phyloP scores from a whole-genome alignment of 2,113 vertebrate genomes.

The Lycocorax pyrrhopterus region DNA sequence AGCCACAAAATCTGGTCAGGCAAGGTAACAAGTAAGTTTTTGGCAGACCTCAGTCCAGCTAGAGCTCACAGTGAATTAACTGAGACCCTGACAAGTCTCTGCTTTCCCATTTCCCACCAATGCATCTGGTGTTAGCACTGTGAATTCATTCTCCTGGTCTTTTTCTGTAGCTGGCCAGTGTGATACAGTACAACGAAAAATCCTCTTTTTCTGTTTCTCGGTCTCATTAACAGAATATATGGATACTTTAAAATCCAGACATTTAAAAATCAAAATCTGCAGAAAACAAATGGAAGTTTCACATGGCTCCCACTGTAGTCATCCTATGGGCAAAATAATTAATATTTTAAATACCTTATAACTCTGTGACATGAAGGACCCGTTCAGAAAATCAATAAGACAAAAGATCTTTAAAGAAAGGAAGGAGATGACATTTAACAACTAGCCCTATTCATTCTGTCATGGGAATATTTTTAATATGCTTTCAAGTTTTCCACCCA shows the following conservation, averaged over 20 bases:
- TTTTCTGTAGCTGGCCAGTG: neutral
- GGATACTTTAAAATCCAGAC: neutral
- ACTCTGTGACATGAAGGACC: neutral
- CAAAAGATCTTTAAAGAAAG: neutral
- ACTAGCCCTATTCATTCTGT: neutral
- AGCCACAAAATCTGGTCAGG: neutral
- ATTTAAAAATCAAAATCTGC: neutral
- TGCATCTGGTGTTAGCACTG: neutral
- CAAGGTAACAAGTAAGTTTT: neutral
- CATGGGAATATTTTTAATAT: neutral
- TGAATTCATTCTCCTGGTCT: neutral
- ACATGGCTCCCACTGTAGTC: neutral
- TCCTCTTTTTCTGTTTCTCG: neutral
- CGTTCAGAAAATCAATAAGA: neutral
- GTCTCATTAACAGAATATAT: neutral
- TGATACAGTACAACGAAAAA: rapidly evolving
- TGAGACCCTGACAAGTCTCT: neutral
- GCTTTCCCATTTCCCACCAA: neutral
- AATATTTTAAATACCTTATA: neutral
- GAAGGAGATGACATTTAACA: neutral
- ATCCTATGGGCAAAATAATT: neutral
- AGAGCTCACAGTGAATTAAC: neutral
- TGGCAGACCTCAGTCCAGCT: neutral
- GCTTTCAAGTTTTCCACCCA: neutral
- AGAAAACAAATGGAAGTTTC: neutral